Base-by-base conservation (phyloP, 1,140 invertebrate genomes). In the Papilio dardanus region DNA sequence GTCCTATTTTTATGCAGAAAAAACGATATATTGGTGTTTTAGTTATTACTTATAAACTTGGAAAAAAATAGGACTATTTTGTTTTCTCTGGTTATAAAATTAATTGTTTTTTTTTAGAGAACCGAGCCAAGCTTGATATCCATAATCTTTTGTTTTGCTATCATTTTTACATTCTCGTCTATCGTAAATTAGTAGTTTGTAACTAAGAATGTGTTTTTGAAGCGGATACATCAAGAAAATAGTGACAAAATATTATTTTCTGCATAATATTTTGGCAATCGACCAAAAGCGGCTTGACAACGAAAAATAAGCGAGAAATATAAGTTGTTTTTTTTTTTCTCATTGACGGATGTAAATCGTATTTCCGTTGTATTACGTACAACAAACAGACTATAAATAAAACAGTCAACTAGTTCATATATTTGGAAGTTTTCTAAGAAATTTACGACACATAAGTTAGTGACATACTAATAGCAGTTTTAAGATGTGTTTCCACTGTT, bases 301-400 rank as follows among this genome's bases (percentile, higher is more conserved):
- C 10, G 24, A 62, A 30, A 62, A 62, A 62, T 54, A 54, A 2
- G 19, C 50, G 50, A 21, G 50, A 54, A 54, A 54, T 58, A 14
- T 58, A 54, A 58, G 54, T 58, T 58, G 54, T 58, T 58, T 58
- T 58, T 58, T 58, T 58, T 58, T 58, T 58, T 58, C 54, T 30
- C 21, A 58, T 58, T 58, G 54, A 58, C 54, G 21, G 54, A 58
- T 58, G 24, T 28, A 58, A 58, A 58, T 58, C 54, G 54, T 58
- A 58, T 58, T 58, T 58, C 54, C 54, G 24, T 30, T 28, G 24
- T 58, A 58, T 19, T 50, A 50, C 46, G 54, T 12, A 58, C 28
- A 24, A 58, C 54, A 58, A 24, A 58, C 12, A 28, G 42, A 46
- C 16, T 46, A 58, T 28, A 24, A 58, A 58, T 58, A 58, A 58